phyloP scores from a whole-genome alignment of 23 tunicate genomes.

The Clavelina lepadiformis region DNA sequence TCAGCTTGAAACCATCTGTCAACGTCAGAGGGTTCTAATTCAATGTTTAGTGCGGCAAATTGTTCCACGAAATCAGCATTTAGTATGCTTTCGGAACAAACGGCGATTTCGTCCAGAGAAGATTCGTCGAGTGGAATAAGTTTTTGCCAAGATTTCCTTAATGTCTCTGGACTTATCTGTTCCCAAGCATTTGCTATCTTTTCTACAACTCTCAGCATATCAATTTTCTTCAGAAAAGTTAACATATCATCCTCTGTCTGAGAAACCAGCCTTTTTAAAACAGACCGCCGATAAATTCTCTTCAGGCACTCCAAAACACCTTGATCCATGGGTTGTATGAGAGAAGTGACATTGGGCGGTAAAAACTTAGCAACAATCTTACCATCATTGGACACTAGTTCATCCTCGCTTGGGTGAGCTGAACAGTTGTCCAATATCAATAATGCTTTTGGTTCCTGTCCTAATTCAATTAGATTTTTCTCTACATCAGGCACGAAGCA shows the following conservation, averaged over 20 bases:
- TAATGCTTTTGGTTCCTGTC: constrained; percentile 10
- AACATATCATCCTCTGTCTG: constrained; percentile 1
- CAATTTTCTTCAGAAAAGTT: constrained; percentile 3
- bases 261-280: not conserved
- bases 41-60: too few relatives aligned
- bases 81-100: too few relatives aligned
- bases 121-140: too few relatives aligned
- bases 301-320: not conserved
- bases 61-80: too few relatives aligned
- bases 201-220: constrained; percentile 11
- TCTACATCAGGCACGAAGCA: constrained; percentile 14
- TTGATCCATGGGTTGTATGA: not conserved
- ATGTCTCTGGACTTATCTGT: too few relatives aligned
- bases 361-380: constrained; percentile 17
- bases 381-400: constrained; percentile 15
- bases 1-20: too few relatives aligned
- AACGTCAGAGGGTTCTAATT: too few relatives aligned
- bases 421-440: constrained; percentile 15
- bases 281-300: not conserved
- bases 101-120: too few relatives aligned
- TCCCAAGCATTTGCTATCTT: constrained; percentile 7
- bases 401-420: constrained; percentile 25
- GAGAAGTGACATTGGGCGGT: constrained; percentile 25
- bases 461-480: constrained; percentile 2
- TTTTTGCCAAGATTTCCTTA: too few relatives aligned